Base-by-base conservation (phyloP, 2,888 invertebrate genomes). In the Tachina lurida region DNA sequence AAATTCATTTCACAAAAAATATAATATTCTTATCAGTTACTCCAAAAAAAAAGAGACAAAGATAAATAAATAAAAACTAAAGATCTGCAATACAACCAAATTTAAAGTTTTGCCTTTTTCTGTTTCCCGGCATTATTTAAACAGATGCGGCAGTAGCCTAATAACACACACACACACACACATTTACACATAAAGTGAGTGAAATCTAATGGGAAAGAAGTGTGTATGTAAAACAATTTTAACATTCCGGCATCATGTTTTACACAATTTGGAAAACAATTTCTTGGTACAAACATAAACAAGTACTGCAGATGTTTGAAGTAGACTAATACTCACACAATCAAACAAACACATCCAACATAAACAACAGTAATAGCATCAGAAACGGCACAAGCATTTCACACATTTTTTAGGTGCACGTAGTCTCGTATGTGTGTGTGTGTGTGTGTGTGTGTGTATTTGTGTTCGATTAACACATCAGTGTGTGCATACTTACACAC, bases 181-280 rank as follows among this genome's bases (percentile, higher is more conserved):
- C 1, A 49, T 2, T 31, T 31, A 7, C 5, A 31, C 7, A 31
- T 31, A 7, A 7, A 31, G 31, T 31, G 31, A 31, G 31, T 31
- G 31, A 62, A 19, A 62, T 65, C n/a, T 43, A 78, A 60, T 75
- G 60, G 15, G 15, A 75, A 31, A 47, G 45, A 43, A 31, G 31
- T 31, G 31, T 31, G 31, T 31, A 0, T 31, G 43, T 62, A 79
- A 52, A 49, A 82, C 78, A 85, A 86, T 73, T 86, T 80, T 70
- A 86, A 86, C 86, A 86, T 83, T 86, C 79, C 86, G 76, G 86
- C 75, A 80, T 80, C 83, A 83, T 86, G 86, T 83, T 86, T 86
- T 76, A 86, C 86, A 86, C 83, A 80, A 86, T 86, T 86, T 63
- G 54, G 47, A 71, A 83, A 83, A 83, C 77, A 79, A 73, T 84